These are phyloP conservation scores for Xylota segnis DNA, from an alignment of 2,888 invertebrate genomes.

Conservation along the genomic window DNA sequence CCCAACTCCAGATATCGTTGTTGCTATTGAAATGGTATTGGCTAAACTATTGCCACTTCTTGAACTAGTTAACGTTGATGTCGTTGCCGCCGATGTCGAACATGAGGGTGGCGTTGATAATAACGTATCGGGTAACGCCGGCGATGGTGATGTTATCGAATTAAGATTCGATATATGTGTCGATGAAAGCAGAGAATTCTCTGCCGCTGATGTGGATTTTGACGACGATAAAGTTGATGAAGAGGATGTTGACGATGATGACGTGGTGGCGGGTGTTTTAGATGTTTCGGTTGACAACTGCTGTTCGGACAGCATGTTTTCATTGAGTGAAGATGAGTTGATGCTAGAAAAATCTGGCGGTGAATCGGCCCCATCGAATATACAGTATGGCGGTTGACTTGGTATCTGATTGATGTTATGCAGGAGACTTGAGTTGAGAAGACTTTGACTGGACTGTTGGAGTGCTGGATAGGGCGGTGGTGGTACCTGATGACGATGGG, in stretches of 20 bases:
- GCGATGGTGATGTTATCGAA: slow-evolving; percentile 84
- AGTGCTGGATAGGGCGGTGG: slow-evolving; percentile 74
- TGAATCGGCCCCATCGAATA: slow-evolving; percentile 83
- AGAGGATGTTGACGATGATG: slow-evolving; percentile 39
- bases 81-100: slow-evolving; percentile 66
- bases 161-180: slow-evolving; percentile 83
- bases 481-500: slow-evolving; percentile 76
- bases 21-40: slow-evolving; percentile 54
- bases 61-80: slow-evolving; percentile 57
- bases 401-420: slow-evolving; percentile 84
- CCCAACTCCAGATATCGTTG: slow-evolving; percentile 60
- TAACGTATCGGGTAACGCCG: slow-evolving; percentile 83
- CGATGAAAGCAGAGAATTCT: slow-evolving; percentile 79
- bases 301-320: slow-evolving; percentile 79
- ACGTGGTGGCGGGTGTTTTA: slow-evolving; percentile 58
- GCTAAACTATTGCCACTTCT: slow-evolving; percentile 53
- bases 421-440: slow-evolving; percentile 82
- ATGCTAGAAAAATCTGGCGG: slow-evolving; percentile 79
- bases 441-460: slow-evolving; percentile 78
- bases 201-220: slow-evolving; percentile 63
- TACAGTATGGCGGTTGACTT: slow-evolving; percentile 83
- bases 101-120: slow-evolving; percentile 82
- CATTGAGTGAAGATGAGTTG: slow-evolving; percentile 65
- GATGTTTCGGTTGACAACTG: slow-evolving; percentile 66
- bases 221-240: slow-evolving; percentile 55